These are phyloP conservation scores for Craniophora ligustri DNA, from an alignment of 2,888 invertebrate species.

Conservation along the genomic window DNA sequence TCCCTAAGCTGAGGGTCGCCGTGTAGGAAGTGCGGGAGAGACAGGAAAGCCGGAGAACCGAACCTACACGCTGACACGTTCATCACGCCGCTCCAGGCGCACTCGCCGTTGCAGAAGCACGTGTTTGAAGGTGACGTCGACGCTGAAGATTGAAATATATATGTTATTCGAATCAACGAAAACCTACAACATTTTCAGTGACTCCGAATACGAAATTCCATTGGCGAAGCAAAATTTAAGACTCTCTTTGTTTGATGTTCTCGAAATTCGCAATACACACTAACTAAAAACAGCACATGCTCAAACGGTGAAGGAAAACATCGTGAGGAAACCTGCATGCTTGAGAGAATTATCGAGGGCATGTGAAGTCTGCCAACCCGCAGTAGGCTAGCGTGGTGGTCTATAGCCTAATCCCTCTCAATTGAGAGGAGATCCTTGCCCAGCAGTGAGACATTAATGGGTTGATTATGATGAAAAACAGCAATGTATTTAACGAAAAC, in stretches of 20 bases:
- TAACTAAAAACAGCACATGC: no score
- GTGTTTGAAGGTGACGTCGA: constrained; percentile 88
- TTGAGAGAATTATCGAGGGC: no score
- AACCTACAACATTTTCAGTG: constrained; percentile 43
- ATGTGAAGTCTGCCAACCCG: no score
- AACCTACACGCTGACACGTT: constrained; percentile 94
- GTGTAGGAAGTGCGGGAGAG: constrained; percentile 94
- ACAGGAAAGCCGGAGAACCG: constrained; percentile 94
- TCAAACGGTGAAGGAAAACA: no score
- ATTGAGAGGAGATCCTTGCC: no score
- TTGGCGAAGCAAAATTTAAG: constrained; percentile 34
- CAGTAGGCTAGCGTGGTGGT: no score
- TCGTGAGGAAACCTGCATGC: no score
- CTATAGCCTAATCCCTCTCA: no score
- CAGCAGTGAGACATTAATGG: no score
- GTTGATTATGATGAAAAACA: neutral
- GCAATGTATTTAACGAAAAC: neutral
- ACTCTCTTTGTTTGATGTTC: neutral
- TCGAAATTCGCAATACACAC: neutral
- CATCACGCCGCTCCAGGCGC: constrained; percentile 92
- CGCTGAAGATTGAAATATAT: constrained; percentile 79
- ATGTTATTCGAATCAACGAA: no score
- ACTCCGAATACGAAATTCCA: constrained; percentile 45
- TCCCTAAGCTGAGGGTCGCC: constrained; percentile 91
- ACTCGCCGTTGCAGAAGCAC: constrained; percentile 93